Evolutionary conservation across 2,797 vertebrate species (phyloP), one percentile per base, ranked within the genome.

Genomic region (Eleutherodactylus coqui): DNA sequence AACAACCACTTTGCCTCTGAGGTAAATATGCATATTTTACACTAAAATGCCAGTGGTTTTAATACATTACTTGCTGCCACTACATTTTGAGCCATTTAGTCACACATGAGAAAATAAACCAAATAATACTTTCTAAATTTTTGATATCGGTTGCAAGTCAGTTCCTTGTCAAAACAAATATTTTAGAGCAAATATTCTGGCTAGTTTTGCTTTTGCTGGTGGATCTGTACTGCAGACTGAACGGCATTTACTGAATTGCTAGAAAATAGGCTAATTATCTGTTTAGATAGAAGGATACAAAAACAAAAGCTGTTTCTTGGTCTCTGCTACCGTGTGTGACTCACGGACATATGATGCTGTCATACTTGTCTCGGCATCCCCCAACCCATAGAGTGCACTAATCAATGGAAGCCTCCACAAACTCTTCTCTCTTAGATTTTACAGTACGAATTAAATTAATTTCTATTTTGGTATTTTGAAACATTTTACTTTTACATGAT

Each of bases 221-320:
- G 58, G 75, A 38, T n/a, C 16, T 5, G 5, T 19, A 1, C 24
- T 62, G 79, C 19, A 82, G 79, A 34, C 24, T 75, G 60, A 41
- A 83, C 64, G 43, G 76, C 82, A 87, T 51, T 79, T 84, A 69
- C 29, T 47, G 43, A 83, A 58, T 55, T 41, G 45, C 80, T 86
- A 43, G 64, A 80, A 84, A 80, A 84, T 69, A 87, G 82, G 75
- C 86, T 87, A 87, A 87, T 87, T 84, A 87, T 87, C 82, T 87
- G 24, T 87, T 87, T 87, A 75, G 69, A 75, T 72, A 84, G 36
- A 51, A 75, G 82, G 86, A 58, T 83, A 75, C 69, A 87, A 84
- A 87, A 87, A 87, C 82, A 87, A 87, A 87, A 87, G 81, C 86
- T 87, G 86, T 83, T 84, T 79, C 75, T 64, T 79, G 32, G 86